Evolutionary conservation across 1,140 invertebrate genomes (phyloP), one percentile per base, ranked within the genome.

Genomic region (Euura saliciscinereae): DNA sequence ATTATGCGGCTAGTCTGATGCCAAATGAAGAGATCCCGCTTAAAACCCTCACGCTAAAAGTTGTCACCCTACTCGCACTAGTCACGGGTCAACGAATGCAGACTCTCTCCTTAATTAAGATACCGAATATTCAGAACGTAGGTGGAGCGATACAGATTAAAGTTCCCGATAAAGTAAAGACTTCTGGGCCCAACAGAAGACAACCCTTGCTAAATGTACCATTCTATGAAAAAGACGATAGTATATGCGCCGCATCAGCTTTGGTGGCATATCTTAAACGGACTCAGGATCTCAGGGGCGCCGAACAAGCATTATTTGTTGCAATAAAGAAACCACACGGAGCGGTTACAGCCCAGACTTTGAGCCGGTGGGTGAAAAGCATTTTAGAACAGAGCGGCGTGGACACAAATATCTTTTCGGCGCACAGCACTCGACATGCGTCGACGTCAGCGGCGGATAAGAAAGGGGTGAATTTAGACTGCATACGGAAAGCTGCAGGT

Each of bases 101-200:
- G 65, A 78, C 73, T 0, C 65, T 76, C 13, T 7, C 68, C 2
- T 8, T 68, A 4, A 75, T 78, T 42, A 72, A 76, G 0, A 73
- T 76, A 5, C 45, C 44, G 2, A 75, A 77, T 69, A 78, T 78
- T 10, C 44, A 72, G 43, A 28, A 66, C 51, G 44, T n/a, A 2
- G 2, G 43, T 6, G 42, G 71, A 7, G 13, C 6, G 2, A 65
- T 78, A 13, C 66, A 79, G 59, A 76, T 79, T 66, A 69, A 45
- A 42, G 74, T 79, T 44, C 73, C 75, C 46, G 67, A 72, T 5
- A 44, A 71, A 10, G 73, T 79, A n/a, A 77, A 79, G 51, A 79
- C 74, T 28, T 71, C 74, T 1, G 59, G 46, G 7, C 10, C 68
- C 8, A 71, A 73, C 44, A 66, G 65, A 69, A 0, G 0, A 6